Base-by-base conservation (phyloP, 1,140 invertebrate species). In the Proctacanthus coquilletti region DNA sequence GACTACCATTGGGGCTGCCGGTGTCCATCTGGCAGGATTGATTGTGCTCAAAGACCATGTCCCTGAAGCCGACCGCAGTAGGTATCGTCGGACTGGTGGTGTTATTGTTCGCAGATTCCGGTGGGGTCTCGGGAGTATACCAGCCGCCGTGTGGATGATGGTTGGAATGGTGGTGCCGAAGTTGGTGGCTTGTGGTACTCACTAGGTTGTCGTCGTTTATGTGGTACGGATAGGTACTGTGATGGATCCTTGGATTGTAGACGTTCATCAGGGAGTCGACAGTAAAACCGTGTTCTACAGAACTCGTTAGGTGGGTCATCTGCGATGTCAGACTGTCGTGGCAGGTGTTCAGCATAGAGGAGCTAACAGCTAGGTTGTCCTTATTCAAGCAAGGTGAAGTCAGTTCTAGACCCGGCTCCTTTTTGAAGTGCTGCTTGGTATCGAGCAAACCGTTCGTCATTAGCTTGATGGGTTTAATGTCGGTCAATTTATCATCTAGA, bases 261-360 rank as follows among this genome's bases (percentile, higher is more conserved):
- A 57, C 57, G 40, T 60, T 60, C 57, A 60, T 60, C 20, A 60
- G 48, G 17, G 57, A 60, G 45, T 60, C 57, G 4, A 60, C 57
- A 9, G 56, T 56, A 38, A 60, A 60, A 21, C 57, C 57, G 38
- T 60, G 56, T 29, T 60, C 56, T 14, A 55, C 51, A 9, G 38
- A 6, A 0, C 47, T 21, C 4, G 50, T 46, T 21, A 60, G 36
- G 8, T 60, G 57, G 37, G 59, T 60, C 57, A 60, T 57, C 35
- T 60, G 57, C 8, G 15, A 15, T 6, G 57, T 53, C 36, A 60
- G 36, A n/a, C 56, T 57, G 20, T 60, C 57, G 36, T 58, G 56
- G 31, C 54, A 60, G 23, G 57, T 56, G 39, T 60, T 60, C 21
- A 60, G 46, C 47, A 60, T 56, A 19, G 52, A 21, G 54, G 25